Conservation (phyloP, 2,797 vertebrate species). For the Melanogrammus aeglefinus region DNA sequence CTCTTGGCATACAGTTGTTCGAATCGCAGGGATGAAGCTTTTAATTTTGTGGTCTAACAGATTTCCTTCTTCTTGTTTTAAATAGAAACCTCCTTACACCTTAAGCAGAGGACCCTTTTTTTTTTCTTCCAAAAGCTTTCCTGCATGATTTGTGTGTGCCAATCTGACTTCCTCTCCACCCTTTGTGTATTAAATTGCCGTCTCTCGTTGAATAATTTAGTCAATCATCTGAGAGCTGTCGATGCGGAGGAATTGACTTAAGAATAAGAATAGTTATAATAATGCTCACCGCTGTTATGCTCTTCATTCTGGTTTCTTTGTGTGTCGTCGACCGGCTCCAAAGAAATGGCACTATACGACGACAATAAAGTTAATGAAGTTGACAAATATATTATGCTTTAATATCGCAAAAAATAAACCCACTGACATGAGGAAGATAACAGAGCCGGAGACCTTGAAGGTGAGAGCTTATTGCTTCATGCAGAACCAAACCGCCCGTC, state of each 20-base stretch:
- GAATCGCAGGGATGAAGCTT: slow-evolving; percentile 56
- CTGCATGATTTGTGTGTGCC: slow-evolving; percentile 29
- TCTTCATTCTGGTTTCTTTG: not conserved
- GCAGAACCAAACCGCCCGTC: too few species aligned
- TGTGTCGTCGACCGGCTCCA: too few species aligned
- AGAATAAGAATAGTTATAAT: not conserved
- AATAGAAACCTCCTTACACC: slow-evolving; percentile 37
- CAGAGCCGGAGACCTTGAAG: not conserved
- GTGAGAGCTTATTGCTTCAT: not conserved
- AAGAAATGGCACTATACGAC: too few species aligned
- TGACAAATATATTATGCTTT: not conserved
- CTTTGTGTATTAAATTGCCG: slow-evolving; percentile 42
- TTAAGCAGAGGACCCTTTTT: slow-evolving; percentile 3
- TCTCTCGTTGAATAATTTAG: slow-evolving; percentile 28
- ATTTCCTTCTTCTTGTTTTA: slow-evolving; percentile 47
- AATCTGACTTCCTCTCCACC: slow-evolving; percentile 39
- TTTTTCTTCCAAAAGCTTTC: slow-evolving; percentile 36
- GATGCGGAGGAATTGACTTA: slow-evolving; percentile 1
- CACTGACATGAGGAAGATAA: not conserved
- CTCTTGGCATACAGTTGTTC: slow-evolving; percentile 47
- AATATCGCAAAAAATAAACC: not conserved
- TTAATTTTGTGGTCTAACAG: slow-evolving; percentile 63
- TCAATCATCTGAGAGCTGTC: not conserved
- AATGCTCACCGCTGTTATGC: not conserved
- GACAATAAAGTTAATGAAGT: not conserved